These are phyloP conservation scores for Xiphorhynchus elegans DNA, from an alignment of 2,113 vertebrate species.

Conservation along the genomic window DNA sequence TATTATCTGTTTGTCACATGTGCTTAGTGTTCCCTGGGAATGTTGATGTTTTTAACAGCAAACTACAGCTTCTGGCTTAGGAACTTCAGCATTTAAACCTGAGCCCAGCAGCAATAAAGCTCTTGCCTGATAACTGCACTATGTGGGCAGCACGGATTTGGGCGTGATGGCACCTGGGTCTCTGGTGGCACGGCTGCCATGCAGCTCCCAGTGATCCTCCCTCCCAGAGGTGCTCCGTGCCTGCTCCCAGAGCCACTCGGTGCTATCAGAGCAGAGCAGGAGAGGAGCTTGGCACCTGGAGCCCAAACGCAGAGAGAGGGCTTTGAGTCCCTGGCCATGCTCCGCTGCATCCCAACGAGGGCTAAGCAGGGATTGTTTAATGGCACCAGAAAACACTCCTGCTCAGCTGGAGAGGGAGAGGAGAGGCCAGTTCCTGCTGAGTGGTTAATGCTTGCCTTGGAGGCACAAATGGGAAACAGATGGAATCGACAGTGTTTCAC, in stretches of 20 bases:
- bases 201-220: no score
- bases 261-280: accelerated
- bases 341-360: background rate
- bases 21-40: background rate
- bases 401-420: background rate
- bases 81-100: background rate
- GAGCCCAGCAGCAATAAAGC: background rate
- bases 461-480: background rate
- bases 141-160: background rate
- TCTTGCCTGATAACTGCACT: accelerated
- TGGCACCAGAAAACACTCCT: background rate
- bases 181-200: accelerated
- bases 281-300: accelerated
- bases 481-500: background rate
- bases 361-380: background rate
- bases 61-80: background rate
- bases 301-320: background rate
- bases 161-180: accelerated
- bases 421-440: background rate
- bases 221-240: background rate
- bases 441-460: background rate
- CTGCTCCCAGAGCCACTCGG: background rate
- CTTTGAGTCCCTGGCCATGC: accelerated
- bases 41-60: background rate
- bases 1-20: accelerated